Conservation (phyloP, 2,888 invertebrate species). For the Drosophila leonis region DNA sequence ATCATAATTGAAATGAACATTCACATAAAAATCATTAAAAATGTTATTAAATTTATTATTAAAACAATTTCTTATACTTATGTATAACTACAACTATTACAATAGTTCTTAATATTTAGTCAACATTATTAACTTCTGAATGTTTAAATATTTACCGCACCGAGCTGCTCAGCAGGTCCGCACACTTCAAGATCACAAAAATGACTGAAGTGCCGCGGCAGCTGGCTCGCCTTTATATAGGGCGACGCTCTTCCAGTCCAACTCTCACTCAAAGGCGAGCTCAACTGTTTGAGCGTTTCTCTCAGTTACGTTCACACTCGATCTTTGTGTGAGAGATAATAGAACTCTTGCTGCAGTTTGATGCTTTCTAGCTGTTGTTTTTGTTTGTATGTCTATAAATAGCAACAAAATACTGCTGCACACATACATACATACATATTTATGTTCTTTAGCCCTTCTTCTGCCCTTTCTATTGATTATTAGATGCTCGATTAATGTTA, state of each 20-base stretch:
- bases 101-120: background rate
- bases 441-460: background rate
- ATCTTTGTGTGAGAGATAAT: background rate
- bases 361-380: background rate
- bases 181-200: accelerated
- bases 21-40: background rate
- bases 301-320: background rate
- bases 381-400: background rate
- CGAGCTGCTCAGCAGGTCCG: background rate
- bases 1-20: background rate
- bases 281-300: background rate
- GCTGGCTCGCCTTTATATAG: background rate
- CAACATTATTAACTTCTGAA: background rate
- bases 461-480: too few species aligned
- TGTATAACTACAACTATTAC: background rate
- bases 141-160: background rate
- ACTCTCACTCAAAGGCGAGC: background rate
- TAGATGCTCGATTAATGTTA: too few species aligned
- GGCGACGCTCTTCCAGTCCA: background rate
- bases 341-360: background rate
- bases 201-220: background rate
- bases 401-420: background rate
- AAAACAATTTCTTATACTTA: too few species aligned
- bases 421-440: background rate
- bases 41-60: too few species aligned